phyloP scores from a whole-genome alignment of 1,140 invertebrate genomes.

The Harpegnathos saltator region DNA sequence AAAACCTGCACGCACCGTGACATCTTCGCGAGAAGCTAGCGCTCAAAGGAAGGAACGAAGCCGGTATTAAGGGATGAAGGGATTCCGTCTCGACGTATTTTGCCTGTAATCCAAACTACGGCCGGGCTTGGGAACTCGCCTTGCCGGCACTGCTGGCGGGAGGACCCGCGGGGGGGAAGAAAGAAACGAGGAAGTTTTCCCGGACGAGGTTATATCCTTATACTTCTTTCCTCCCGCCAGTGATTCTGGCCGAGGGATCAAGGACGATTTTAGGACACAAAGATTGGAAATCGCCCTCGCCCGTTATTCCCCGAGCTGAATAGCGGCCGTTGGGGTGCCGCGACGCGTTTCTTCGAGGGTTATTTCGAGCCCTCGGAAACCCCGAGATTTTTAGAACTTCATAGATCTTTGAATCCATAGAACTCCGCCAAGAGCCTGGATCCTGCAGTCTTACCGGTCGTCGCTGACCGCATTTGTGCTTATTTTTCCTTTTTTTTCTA shows the following conservation, averaged over 20 bases:
- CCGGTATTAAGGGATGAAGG: conserved; percentile 79
- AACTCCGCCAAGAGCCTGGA: conserved; percentile 22
- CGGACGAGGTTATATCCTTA: conserved; percentile 36
- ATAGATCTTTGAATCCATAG: conserved; percentile 8
- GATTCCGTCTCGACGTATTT: conserved; percentile 82
- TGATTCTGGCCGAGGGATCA: conserved; percentile 63
- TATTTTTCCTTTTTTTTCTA: too few relatives aligned
- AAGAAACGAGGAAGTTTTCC: conserved; percentile 50
- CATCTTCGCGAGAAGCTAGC: not conserved
- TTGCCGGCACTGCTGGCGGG: not conserved
- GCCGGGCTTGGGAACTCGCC: conserved; percentile 59
- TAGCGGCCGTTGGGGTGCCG: conserved; percentile 3
- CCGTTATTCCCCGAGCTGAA: conserved; percentile 66
- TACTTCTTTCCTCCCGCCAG: conserved; percentile 34
- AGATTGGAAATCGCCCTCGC: conserved; percentile 70
- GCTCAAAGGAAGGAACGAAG: conserved; percentile 28
- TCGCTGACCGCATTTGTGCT: not conserved
- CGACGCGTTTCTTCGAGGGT: conserved; percentile 2
- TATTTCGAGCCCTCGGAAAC: conserved; percentile 15
- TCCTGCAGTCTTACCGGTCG: conserved; percentile 4
- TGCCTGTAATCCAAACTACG: conserved; percentile 81
- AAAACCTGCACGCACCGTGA: not conserved
- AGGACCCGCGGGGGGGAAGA: not conserved
- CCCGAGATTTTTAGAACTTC: conserved; percentile 45
- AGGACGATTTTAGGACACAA: conserved; percentile 69